Evolutionary conservation across 2,113 vertebrate genomes (phyloP).

Genomic region (Notiomystis cincta): DNA sequence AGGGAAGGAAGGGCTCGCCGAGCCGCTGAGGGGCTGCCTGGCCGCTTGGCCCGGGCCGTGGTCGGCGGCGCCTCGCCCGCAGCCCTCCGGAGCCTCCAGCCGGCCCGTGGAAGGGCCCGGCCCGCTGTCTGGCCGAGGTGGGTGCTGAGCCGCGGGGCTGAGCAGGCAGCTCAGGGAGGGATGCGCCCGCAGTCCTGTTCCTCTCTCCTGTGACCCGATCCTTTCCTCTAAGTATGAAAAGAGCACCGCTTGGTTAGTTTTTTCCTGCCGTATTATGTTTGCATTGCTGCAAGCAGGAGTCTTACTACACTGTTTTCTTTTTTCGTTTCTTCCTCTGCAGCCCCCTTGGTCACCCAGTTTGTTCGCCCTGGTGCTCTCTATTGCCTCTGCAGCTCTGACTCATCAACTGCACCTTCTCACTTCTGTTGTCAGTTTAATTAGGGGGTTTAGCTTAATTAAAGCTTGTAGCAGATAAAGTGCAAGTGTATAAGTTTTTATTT

Average conservation of each 20-base stretch:
- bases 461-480: neutral
- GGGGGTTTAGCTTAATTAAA: neutral
- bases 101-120: neutral
- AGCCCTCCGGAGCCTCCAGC: neutral
- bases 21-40: neutral
- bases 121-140: neutral
- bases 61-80: too few species aligned
- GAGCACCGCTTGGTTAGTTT: fast-evolving
- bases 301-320: neutral
- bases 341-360: neutral
- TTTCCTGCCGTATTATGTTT: neutral
- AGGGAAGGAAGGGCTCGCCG: neutral
- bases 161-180: neutral
- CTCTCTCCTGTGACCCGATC: fast-evolving
- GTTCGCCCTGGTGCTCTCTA: neutral
- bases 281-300: neutral
- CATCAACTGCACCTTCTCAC: neutral
- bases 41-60: neutral
- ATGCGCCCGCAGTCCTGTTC: fast-evolving
- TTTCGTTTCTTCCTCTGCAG: neutral
- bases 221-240: neutral
- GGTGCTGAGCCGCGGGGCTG: neutral
- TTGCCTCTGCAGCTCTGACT: neutral
- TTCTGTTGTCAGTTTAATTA: too few species aligned
- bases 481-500: neutral